Percentiles rank a stretch among this genome's conserved stretches.
Conservation (phyloP, 2,113 vertebrate species). For the Cyprinodon tularosa region DNA sequence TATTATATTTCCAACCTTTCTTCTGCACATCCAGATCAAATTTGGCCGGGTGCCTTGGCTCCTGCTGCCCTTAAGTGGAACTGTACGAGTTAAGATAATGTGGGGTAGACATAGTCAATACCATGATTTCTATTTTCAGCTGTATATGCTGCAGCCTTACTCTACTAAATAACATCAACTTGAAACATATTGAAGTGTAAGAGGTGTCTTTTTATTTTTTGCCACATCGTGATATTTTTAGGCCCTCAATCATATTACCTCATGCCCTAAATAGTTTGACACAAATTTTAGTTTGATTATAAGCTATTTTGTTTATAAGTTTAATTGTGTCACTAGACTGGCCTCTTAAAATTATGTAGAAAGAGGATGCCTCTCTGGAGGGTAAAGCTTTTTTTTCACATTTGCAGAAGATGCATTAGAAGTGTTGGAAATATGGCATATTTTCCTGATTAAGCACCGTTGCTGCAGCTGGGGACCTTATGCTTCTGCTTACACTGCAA, state of each 20-base stretch:
- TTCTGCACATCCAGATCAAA: too few relatives aligned
- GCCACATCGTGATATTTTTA: neutral
- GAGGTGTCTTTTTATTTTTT: too few relatives aligned
- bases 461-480: slow-evolving; percentile 13
- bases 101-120: neutral
- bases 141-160: neutral
- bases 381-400: neutral
- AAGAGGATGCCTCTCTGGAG: neutral
- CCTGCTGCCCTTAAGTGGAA: too few relatives aligned
- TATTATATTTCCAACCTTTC: too few relatives aligned
- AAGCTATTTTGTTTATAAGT: neutral
- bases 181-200: too few relatives aligned
- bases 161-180: too few relatives aligned
- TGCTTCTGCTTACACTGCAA: slow-evolving; percentile 49
- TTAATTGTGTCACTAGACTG: neutral
- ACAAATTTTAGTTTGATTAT: neutral
- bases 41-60: too few relatives aligned
- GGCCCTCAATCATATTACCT: too few relatives aligned
- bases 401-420: slow-evolving; percentile 3
- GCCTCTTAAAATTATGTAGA: neutral
- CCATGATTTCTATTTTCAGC: neutral
- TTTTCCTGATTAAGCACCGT: slow-evolving; percentile 41
- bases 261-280: too few relatives aligned
- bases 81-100: neutral
- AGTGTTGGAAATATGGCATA: slow-evolving; percentile 9